Percentiles rank a stretch among this genome's conserved stretches.
Conservation (phyloP, 2,113 vertebrate species). For the Rhinichthys klamathensis region DNA sequence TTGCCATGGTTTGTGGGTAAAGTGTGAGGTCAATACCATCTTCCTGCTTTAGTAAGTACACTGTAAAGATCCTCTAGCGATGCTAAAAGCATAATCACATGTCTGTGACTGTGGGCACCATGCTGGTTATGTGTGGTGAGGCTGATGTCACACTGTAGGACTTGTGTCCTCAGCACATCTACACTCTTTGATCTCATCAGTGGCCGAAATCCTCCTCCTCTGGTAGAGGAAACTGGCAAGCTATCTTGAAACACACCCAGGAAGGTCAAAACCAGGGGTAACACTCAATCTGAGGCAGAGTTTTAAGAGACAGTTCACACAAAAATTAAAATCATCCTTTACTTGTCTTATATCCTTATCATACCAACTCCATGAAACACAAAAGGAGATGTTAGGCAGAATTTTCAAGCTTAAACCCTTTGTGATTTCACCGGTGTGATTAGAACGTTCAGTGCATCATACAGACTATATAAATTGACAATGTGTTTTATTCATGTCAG, state of each 20-base stretch:
- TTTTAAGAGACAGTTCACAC: background rate
- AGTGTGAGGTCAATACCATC: slow-evolving; percentile 14
- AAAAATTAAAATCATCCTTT: background rate
- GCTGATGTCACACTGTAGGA: slow-evolving; percentile 27
- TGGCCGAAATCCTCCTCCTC: background rate
- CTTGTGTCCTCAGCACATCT: background rate
- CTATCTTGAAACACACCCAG: background rate
- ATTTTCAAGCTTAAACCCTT: background rate
- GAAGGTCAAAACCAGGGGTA: slow-evolving; percentile 23
- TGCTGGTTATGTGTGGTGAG: background rate
- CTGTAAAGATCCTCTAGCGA: background rate
- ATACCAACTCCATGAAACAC: background rate
- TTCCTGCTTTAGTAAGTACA: background rate
- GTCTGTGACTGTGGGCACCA: background rate
- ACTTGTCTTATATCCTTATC: background rate
- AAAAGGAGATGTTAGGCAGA: background rate
- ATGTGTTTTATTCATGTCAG: too few relatives aligned
- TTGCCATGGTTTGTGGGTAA: background rate
- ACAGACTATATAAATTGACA: too few relatives aligned
- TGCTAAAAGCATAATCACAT: slow-evolving; percentile 26
- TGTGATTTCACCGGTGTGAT: too few relatives aligned
- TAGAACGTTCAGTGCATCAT: too few relatives aligned
- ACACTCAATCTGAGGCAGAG: background rate
- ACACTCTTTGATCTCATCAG: slow-evolving; percentile 21
- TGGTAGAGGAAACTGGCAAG: background rate